These are phyloP conservation scores for Hypselothyrea guttata DNA, from an alignment of 2,888 invertebrate species.

Conservation along the genomic window DNA sequence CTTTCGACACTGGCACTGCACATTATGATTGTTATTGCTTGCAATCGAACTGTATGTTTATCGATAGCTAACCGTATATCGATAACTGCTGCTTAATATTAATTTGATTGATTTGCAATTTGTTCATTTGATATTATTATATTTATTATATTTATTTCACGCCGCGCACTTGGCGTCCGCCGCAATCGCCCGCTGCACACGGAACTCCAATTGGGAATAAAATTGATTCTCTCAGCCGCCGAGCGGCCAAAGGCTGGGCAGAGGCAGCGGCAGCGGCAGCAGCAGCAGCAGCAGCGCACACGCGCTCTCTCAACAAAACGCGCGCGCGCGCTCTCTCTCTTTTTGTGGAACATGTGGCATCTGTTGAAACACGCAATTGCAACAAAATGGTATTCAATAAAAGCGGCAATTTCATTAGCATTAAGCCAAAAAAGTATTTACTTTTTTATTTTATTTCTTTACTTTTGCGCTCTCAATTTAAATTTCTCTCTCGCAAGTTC, in stretches of 20 bases:
- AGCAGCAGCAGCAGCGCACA: not conserved
- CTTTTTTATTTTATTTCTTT: too few species aligned
- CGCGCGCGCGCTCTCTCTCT: constrained; percentile 12
- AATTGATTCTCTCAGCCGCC: constrained; percentile 54
- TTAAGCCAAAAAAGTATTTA: too few species aligned
- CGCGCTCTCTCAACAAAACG: constrained; percentile 6
- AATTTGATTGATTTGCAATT: constrained; percentile 9
- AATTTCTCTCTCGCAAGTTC: constrained; percentile 6
- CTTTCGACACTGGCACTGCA: too few species aligned
- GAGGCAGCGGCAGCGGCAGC: not conserved
- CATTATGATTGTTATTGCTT: too few species aligned
- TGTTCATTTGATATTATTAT: constrained; percentile 7
- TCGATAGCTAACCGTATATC: too few species aligned
- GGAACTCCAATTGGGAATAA: constrained; percentile 66
- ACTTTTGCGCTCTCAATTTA: too few species aligned
- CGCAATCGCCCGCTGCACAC: constrained; percentile 61
- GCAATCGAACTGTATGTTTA: too few species aligned
- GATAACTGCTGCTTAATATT: too few species aligned
- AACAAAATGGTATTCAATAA: too few species aligned
- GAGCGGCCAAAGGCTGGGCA: constrained; percentile 30
- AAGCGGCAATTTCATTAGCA: too few species aligned
- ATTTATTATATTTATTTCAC: constrained; percentile 30
- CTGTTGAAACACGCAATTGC: too few species aligned
- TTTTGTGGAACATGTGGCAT: too few species aligned
- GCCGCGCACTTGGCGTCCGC: constrained; percentile 53